Evolutionary conservation across 2,797 vertebrate species (phyloP), one percentile per base, ranked within the genome.

Genomic region (Amblyraja radiata): DNA sequence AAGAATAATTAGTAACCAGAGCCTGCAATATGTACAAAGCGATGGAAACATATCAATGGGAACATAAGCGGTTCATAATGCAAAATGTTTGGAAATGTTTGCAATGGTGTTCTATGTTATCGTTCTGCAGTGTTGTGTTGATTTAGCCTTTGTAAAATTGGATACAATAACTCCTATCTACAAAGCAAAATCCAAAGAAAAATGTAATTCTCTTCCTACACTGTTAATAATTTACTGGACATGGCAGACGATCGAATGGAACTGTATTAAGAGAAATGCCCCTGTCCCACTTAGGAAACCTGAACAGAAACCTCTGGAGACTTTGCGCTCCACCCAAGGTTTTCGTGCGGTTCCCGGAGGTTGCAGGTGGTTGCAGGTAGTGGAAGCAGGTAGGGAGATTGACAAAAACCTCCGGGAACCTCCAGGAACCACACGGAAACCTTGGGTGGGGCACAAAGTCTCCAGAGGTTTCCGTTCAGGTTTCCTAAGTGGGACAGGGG

Each of bases 201-300:
- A 65, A 68, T n/a, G 21, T 32, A 84, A 61, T 84, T 61, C 46
- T 68, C n/a, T 23, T 61, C 10, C 9, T 16, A 65, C 23, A 11
- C 11, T 73, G 25, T 18, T 91, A 46, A 73, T 74, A 39, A 90
- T 90, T 90, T 90, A 90, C 86, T 90, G 36, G 71, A 74, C 10
- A 28, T 74, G 68, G 58, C 68, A 91, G 74, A 7, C 68, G 23
- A 39, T 74, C 68, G 74, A 74, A 54, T 74, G 39, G 39, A 74
- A 68, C n/a, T 21, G 32, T 23, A 68, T 54, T 54, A 54, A 54
- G 46, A 54, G 46, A 6, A 54, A 32, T 32, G 32, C 32, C 32
- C 32, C 32, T 32, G 32, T 32, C 32, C 32, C 32, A 32, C 32
- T 32, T 32, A 32, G 32, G 32, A 32, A 32, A 32, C 32, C 32